phyloP scores from a whole-genome alignment of 2,888 invertebrate genomes.

The Ligdia adustata region DNA sequence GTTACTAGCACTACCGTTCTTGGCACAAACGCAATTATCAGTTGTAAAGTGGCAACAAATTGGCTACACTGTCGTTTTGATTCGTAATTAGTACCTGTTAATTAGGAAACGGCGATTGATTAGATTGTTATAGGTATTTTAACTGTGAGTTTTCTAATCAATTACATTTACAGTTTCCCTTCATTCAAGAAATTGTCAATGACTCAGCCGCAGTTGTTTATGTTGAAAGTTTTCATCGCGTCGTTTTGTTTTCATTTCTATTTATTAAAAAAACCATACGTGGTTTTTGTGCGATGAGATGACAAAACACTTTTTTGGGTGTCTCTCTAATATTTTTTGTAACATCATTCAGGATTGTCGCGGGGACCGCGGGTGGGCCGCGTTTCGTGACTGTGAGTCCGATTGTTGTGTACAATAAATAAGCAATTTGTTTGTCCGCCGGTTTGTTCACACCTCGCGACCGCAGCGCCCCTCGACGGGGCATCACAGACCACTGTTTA shows the following conservation, averaged over 20 bases:
- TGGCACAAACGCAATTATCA: conserved; percentile 22
- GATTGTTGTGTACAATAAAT: conserved; percentile 43
- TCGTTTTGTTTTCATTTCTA: neutral
- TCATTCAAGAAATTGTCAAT: too few species aligned
- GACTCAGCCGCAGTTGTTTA: too few species aligned
- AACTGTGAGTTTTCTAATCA: too few species aligned
- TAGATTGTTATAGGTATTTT: too few species aligned
- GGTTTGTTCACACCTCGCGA: conserved; percentile 43
- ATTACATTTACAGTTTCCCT: too few species aligned
- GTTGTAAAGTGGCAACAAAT: conserved; percentile 21
- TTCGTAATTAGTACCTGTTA: conserved; percentile 9
- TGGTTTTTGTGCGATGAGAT: conserved; percentile 24
- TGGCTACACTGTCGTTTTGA: conserved; percentile 19
- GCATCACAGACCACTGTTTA: conserved; percentile 39
- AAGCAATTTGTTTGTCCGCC: conserved; percentile 44
- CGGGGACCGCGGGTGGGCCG: conserved; percentile 35
- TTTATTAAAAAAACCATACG: conserved; percentile 23
- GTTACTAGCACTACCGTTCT: conserved; percentile 11
- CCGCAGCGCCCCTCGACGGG: conserved; percentile 28
- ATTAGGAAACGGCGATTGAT: neutral
- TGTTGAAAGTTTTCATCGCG: too few species aligned
- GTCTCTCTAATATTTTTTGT: conserved; percentile 25
- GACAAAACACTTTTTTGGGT: conserved; percentile 33
- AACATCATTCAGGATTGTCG: conserved; percentile 30
- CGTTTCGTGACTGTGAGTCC: conserved; percentile 12